A percentile compares a stretch with the other conserved stretches of the same genome.
Evolutionary conservation across 2,888 invertebrate genomes (phyloP).

Genomic region (Clivina fossor): DNA sequence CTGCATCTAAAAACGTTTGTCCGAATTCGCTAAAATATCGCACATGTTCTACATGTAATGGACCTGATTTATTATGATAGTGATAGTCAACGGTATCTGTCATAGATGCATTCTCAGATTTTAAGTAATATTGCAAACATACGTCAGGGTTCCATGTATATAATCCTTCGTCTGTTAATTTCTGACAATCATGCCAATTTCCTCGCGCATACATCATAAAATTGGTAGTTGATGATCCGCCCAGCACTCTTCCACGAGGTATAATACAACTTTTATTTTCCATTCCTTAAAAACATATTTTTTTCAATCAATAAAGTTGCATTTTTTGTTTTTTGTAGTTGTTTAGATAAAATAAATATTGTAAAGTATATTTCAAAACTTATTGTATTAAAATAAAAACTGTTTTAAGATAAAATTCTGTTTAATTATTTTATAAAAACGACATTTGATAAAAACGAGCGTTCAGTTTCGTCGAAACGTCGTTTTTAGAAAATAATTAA

Average conservation of each 20-base stretch:
- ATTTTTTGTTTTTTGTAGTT: too few species aligned
- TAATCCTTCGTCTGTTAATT: constrained; percentile 69
- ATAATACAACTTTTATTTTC: constrained; percentile 67
- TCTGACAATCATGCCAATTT: constrained; percentile 66
- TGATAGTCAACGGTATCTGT: constrained; percentile 53
- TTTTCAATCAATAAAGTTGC: too few species aligned
- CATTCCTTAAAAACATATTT: constrained; percentile 62
- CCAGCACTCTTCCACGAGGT: constrained; percentile 76
- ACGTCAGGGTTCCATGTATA: constrained; percentile 68
- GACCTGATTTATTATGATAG: constrained; percentile 52
- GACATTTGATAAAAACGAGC: too few species aligned
- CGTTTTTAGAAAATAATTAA: too few species aligned
- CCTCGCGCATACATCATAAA: constrained; percentile 76
- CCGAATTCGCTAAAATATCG: constrained; percentile 51
- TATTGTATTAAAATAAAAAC: too few species aligned
- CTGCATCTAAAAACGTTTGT: constrained; percentile 59
- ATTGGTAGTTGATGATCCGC: constrained; percentile 75
- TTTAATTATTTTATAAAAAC: too few species aligned
- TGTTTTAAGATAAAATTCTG: too few species aligned
- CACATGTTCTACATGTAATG: constrained; percentile 48
- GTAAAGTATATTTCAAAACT: too few species aligned
- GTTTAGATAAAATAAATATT: too few species aligned
- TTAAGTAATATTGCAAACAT: constrained; percentile 70
- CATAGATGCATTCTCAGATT: constrained; percentile 67
- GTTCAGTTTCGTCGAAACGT: too few species aligned